Evolutionary conservation across 2,888 invertebrate species (phyloP), one percentile per base, ranked within the genome.

Genomic region (Bedellia somnulentella): DNA sequence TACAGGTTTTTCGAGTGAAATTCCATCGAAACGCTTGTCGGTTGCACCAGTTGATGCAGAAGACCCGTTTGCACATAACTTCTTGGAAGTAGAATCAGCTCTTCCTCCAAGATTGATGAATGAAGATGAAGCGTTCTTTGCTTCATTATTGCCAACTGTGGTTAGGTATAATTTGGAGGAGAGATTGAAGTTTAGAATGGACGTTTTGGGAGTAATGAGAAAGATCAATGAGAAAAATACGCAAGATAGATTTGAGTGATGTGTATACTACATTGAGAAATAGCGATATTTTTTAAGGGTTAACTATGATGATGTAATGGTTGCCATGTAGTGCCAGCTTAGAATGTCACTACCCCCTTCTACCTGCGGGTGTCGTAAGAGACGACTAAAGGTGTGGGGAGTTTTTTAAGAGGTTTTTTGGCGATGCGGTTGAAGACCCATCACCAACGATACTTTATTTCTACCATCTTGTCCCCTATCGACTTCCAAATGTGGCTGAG

Each of bases 41-140:
- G 18, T 6, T 18, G 5, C 5, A 5, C 5, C 5, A 18, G 18
- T 6, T 6, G 18, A 5, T 9, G 18, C 5, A 9, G 18, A 9
- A 24, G 24, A 9, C 8, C 4, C 5, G 10, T 9, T 10, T 10
- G 24, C 6, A 24, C 6, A 24, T 5, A 10, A 9, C 4, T 5
- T 9, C 6, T 5, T 24, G 6, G 24, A 24, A 24, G 24, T 9
- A 24, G 24, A 24, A 5, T 24, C 24, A 9, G 4, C 6, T 9
- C 5, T 18, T 18, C n/a, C n/a, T 15, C 15, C 60, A 0, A 49
- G 73, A 16, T 42, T 75, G 0, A 73, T 75, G 73, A 73, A 75
- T 32, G 75, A 75, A 35, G 73, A 75, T 34, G 75, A 75, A 34
- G 73, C 73, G 0, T 75, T 75, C 36, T 75, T 75, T 29, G 73